Conservation (phyloP, 1,140 invertebrate species). For the Caenorhabditis brenneri region DNA sequence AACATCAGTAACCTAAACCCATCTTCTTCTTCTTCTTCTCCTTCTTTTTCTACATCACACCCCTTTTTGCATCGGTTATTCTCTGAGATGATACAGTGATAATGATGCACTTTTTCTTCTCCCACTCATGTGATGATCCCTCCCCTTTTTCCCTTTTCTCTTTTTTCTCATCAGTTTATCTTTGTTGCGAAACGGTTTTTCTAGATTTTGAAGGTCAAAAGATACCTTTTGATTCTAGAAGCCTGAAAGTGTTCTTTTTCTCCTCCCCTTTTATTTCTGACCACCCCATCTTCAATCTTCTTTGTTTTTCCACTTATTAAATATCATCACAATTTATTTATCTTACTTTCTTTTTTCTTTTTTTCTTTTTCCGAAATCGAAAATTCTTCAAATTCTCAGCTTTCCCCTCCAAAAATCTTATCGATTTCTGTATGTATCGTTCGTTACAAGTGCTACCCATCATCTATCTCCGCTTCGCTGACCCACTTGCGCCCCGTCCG, state of each 20-base stretch:
- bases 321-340: neutral
- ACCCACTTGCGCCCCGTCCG: constrained; percentile 17
- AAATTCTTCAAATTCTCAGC: constrained; percentile 1
- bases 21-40: too few species aligned
- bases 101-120: neutral
- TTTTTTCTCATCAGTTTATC: neutral
- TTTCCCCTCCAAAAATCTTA: neutral
- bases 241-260: constrained; percentile 26
- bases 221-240: neutral
- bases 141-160: neutral
- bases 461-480: constrained; percentile 30
- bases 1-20: neutral
- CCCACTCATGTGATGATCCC: neutral
- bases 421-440: constrained; percentile 24
- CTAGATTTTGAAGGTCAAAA: constrained; percentile 11
- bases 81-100: neutral
- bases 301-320: neutral
- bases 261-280: neutral
- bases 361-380: neutral
- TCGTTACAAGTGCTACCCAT: constrained; percentile 32
- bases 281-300: neutral
- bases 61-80: neutral
- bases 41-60: too few species aligned
- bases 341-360: neutral
- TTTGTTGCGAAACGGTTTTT: constrained; percentile 25